Conservation (phyloP, 2,888 invertebrate species). For the Adelphocoris suturalis region DNA sequence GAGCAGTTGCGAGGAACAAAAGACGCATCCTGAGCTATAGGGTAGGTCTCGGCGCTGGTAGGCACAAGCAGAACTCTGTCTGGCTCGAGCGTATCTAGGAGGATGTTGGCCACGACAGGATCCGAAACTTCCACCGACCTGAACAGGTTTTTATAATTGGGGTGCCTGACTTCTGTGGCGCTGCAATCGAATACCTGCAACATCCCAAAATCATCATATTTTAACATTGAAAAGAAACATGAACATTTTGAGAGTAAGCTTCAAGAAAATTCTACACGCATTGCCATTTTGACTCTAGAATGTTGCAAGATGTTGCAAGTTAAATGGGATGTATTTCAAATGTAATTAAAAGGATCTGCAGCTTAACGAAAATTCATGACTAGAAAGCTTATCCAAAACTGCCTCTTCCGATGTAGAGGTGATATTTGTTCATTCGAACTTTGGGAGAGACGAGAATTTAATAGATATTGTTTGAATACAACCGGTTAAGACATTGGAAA, state of each 20-base stretch:
- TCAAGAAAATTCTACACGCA: too few relatives aligned
- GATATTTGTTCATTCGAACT: too few relatives aligned
- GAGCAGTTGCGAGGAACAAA: constrained; percentile 86
- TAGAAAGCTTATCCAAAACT: too few relatives aligned
- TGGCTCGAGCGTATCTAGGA: constrained; percentile 88
- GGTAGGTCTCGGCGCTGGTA: constrained; percentile 84
- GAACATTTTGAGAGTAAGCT: constrained; percentile 60
- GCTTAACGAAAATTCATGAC: too few relatives aligned
- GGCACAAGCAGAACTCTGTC: constrained; percentile 90
- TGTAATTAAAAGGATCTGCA: too few relatives aligned
- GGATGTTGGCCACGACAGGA: constrained; percentile 89
- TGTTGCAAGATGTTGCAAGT: too few relatives aligned
- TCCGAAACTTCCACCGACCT: constrained; percentile 87
- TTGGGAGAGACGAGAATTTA: too few relatives aligned
- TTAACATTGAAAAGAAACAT: constrained; percentile 73
- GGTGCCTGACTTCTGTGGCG: constrained; percentile 61
- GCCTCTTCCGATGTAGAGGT: too few relatives aligned
- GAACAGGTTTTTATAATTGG: constrained; percentile 81
- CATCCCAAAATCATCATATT: constrained; percentile 49
- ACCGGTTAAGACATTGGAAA: too few relatives aligned
- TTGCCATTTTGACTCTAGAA: too few relatives aligned
- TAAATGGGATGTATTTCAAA: too few relatives aligned
- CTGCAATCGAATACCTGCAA: constrained; percentile 80
- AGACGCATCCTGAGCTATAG: constrained; percentile 83
- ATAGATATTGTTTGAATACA: too few relatives aligned